phyloP scores from a whole-genome alignment of 2,113 vertebrate species.

The Camelus dromedarius region DNA sequence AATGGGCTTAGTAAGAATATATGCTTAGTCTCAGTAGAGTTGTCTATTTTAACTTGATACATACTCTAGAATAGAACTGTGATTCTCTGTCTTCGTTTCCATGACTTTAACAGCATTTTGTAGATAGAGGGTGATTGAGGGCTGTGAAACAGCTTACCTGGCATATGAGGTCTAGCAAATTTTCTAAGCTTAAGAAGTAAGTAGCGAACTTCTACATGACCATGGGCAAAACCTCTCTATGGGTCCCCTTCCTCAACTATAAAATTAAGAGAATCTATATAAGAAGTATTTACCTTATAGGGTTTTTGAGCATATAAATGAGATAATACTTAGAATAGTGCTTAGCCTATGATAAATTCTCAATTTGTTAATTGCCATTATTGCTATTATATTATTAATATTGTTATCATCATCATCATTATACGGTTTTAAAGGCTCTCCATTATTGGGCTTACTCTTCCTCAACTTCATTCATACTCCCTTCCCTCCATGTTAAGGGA shows the following conservation, averaged over 20 bases:
- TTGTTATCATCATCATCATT: neutral
- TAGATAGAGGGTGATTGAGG: neutral
- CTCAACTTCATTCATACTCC: neutral
- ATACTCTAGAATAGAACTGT: neutral
- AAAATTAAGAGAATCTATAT: neutral
- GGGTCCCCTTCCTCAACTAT: neutral
- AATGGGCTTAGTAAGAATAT: neutral
- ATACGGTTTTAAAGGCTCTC: neutral
- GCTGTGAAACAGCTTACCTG: neutral
- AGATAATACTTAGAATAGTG: neutral
- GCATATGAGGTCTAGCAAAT: neutral
- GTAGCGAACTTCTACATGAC: neutral
- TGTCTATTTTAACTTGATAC: slow-evolving; percentile 13
- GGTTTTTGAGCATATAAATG: neutral
- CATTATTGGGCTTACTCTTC: neutral
- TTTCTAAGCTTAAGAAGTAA: slow-evolving; percentile 29
- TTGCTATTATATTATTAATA: neutral
- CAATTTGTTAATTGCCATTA: neutral
- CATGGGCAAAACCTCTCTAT: neutral
- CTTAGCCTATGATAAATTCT: neutral
- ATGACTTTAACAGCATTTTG: slow-evolving; percentile 1
- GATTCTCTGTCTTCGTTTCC: neutral
- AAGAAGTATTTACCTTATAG: neutral
- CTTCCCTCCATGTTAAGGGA: neutral
- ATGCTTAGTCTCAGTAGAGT: neutral